Evolutionary conservation across 2,888 invertebrate genomes (phyloP).

Genomic region (Agrochola litura): DNA sequence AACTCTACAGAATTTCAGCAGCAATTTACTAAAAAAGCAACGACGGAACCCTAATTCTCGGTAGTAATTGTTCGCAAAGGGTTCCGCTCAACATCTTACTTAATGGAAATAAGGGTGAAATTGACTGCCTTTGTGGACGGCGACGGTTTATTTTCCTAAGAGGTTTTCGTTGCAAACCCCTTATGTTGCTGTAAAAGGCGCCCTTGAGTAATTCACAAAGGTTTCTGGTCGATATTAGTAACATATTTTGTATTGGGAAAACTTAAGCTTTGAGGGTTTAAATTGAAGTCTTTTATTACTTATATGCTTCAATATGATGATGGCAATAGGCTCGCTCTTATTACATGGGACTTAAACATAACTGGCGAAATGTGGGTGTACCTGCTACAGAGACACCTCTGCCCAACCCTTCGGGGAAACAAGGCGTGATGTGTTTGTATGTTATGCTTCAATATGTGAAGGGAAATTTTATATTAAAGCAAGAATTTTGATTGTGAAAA

Average conservation of each 20-base stretch:
- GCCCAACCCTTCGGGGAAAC: too few species aligned
- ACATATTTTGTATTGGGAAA: slow-evolving; percentile 33
- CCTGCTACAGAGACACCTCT: too few species aligned
- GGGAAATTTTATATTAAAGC: neutral
- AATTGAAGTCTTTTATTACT: slow-evolving; percentile 22
- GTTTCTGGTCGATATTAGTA: slow-evolving; percentile 31
- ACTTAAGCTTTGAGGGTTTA: slow-evolving; percentile 8
- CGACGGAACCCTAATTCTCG: slow-evolving; percentile 27
- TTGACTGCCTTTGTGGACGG: slow-evolving; percentile 49
- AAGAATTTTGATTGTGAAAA: neutral
- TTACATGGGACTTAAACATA: too few species aligned
- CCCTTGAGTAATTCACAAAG: slow-evolving; percentile 34
- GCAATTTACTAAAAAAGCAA: slow-evolving; percentile 49
- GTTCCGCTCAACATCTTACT: slow-evolving; percentile 47
- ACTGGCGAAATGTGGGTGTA: too few species aligned
- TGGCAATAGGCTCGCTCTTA: too few species aligned
- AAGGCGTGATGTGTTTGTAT: too few species aligned
- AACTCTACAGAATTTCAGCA: neutral
- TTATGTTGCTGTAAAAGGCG: slow-evolving; percentile 22
- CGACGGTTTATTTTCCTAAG: slow-evolving; percentile 48
- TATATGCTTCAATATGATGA: too few species aligned
- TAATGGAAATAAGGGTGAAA: slow-evolving; percentile 58
- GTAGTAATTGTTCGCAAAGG: slow-evolving; percentile 51
- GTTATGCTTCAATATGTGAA: neutral
- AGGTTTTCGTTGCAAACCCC: slow-evolving; percentile 40